Base-by-base conservation (phyloP, 2,797 vertebrate species). In the Gymnopithys bicolor region DNA sequence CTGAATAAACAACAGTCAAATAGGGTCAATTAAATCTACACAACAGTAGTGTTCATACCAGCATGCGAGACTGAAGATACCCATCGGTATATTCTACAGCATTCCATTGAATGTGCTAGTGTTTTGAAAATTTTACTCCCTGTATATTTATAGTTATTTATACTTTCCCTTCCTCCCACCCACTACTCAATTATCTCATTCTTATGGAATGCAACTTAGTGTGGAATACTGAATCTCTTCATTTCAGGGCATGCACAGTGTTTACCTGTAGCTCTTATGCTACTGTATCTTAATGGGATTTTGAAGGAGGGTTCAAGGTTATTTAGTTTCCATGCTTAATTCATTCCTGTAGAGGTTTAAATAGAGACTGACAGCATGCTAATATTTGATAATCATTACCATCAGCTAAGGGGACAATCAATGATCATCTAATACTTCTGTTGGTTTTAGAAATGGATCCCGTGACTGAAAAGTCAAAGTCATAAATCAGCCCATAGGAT, bases 401-500 rank as follows among this genome's bases (percentile, higher is more conserved):
- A 53, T 95, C 87, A 86, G 63, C 75, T 83, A 93, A 69, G 69
- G 87, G 83, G 33, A 66, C 68, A 92, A 77, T 93, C 90, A 73
- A 49, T 59, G 93, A 89, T 91, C 79, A 82, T 71, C 66, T 87
- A 87, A 92, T 95, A 91, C 85, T 59, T 87, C 59, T 87, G 73
- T 52, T 94, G 71, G 48, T 67, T 92, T 95, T 68, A 69, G 75
- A 90, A 83, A 93, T 13, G 76, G 88, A 96, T 74, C 70, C 73
- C 0, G 8, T 81, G 75, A 93, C 83, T 84, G 91, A 95, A 96
- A 97, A 97, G 95, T 95, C 95, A 96, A 95, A 95, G 95, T 90
- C 93, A 92, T 96, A 96, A 96, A 98, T 97, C 97, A 97, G 86
- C 81, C 92, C 78, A 75, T 37, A 89, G 87, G 93, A 96, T 90